Conservation (phyloP, 2,888 invertebrate genomes). For the Parapristionchus giblindavisi region DNA sequence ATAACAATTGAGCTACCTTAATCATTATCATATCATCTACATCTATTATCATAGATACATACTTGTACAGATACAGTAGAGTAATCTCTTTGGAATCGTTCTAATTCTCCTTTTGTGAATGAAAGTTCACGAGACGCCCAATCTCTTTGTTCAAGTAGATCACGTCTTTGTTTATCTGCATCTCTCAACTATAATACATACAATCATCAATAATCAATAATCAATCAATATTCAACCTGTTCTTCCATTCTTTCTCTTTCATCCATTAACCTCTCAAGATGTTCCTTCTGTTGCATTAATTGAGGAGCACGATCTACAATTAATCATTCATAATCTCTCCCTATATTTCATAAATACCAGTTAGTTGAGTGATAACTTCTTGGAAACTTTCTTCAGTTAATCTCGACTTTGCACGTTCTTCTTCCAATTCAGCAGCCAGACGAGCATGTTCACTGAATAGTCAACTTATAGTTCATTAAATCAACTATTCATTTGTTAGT, state of each 20-base stretch:
- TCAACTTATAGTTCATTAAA: neutral
- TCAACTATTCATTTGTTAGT: no score
- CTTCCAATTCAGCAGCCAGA: slow-evolving; percentile 54
- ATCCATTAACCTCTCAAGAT: slow-evolving; percentile 35
- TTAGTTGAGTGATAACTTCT: slow-evolving; percentile 53
- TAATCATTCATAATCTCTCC: neutral
- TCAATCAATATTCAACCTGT: neutral
- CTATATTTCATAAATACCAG: slow-evolving; percentile 40
- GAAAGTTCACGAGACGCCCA: slow-evolving; percentile 55
- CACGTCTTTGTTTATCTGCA: slow-evolving; percentile 23
- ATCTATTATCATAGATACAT: neutral
- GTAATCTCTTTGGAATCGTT: slow-evolving; percentile 55
- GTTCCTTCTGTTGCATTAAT: slow-evolving; percentile 8
- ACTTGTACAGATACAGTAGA: slow-evolving; percentile 38
- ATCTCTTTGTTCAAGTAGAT: slow-evolving; percentile 34
- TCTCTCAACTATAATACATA: slow-evolving; percentile 16
- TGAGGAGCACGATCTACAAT: slow-evolving; percentile 45
- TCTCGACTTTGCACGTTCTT: slow-evolving; percentile 45
- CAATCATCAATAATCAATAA: neutral
- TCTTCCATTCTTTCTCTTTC: slow-evolving; percentile 45
- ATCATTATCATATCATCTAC: neutral
- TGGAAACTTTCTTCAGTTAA: slow-evolving; percentile 53
- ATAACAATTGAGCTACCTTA: slow-evolving; percentile 28
- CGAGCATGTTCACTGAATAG: slow-evolving; percentile 54
- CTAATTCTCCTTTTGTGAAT: slow-evolving; percentile 59